Evolutionary conservation across 2,113 vertebrate genomes (phyloP), one percentile per base, ranked within the genome.

Genomic region (Pteronura brasiliensis): DNA sequence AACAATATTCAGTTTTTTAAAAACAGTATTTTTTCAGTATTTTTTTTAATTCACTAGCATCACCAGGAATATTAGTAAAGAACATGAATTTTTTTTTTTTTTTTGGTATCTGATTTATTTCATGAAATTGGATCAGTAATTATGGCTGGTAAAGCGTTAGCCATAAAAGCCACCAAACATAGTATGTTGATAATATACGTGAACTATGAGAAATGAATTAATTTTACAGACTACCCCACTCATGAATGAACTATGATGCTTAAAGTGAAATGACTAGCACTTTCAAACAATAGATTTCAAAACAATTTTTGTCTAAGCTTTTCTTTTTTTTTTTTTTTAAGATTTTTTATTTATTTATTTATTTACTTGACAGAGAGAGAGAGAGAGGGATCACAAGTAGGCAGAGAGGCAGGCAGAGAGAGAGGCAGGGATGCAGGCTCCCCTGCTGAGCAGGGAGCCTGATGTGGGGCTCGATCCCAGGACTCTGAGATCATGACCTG

Each of bases 41-140:
- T 14, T 71, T 94, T 96, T 63, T 98, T 84, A 97, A 25, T 96
- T 98, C 86, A 84, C 3, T 11, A 11, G 9, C 83, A 91, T 95
- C 44, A 92, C 4, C 27, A 80, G 88, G 44, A 96, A 84, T 59
- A 1, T 57, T 55, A 80, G 25, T 85, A 92, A 97, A 94, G 52
- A 96, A 44, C 11, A 1, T 87, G 47, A 79, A 5, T 18, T 3
- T 69, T 97, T 39, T n/a, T 74, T 74, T 74, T 55, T 88, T 3
- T 36, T 18, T 18, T 18, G 17, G 6, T 96, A 77, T 83, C 21
- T 97, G 71, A 52, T 57, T 72, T 96, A 92, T 81, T 96, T 92
- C 17, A 39, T 3, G 39, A 83, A 94, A 93, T 4, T 1, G 0
- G 36, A 11, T 12, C 13, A 52, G 57, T 83, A 39, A 49, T 88